Evolutionary conservation across 2,113 vertebrate genomes (phyloP).

Genomic region (Tetrax tetrax): DNA sequence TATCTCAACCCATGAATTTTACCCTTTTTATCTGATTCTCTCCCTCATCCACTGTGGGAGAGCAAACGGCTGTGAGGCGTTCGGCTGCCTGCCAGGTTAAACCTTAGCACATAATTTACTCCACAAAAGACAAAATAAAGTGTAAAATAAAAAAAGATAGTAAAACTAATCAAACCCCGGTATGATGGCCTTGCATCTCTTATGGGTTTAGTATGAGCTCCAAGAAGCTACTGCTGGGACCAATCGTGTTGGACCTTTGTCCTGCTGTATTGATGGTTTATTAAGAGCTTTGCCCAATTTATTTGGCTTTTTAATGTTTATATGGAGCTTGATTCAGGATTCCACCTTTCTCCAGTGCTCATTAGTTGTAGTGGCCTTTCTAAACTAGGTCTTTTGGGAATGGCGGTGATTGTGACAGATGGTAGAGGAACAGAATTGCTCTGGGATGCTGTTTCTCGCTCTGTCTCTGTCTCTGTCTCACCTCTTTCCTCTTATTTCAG

Average conservation of each 20-base stretch:
- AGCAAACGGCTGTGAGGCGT: too few relatives aligned
- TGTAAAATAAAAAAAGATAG: background rate
- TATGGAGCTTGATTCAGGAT: slow-evolving; percentile 68
- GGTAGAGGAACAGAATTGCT: slow-evolving; percentile 65
- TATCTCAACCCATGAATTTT: too few relatives aligned
- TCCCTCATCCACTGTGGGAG: too few relatives aligned
- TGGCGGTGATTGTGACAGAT: slow-evolving; percentile 76
- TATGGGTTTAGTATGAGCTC: slow-evolving; percentile 17
- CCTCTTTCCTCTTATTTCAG: slow-evolving; percentile 50
- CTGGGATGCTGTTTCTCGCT: slow-evolving; percentile 24
- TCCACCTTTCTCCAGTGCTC: slow-evolving; percentile 62
- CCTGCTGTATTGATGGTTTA: slow-evolving; percentile 47
- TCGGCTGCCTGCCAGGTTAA: too few relatives aligned
- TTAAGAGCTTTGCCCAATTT: slow-evolving; percentile 53
- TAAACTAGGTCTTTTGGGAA: slow-evolving; percentile 73
- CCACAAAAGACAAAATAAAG: background rate
- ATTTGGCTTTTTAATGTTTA: slow-evolving; percentile 66
- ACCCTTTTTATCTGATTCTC: too few relatives aligned
- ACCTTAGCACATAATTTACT: background rate
- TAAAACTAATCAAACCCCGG: background rate
- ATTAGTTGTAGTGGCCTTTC: slow-evolving; percentile 73
- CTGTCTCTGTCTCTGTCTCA: slow-evolving; percentile 62
- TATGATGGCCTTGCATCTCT: background rate
- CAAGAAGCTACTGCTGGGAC: slow-evolving; percentile 48
- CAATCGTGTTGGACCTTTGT: slow-evolving; percentile 53